A percentile compares a stretch with the other conserved stretches of the same genome.
phyloP scores from a whole-genome alignment of 2,797 vertebrate species.

The Xiphophorus birchmanni region DNA sequence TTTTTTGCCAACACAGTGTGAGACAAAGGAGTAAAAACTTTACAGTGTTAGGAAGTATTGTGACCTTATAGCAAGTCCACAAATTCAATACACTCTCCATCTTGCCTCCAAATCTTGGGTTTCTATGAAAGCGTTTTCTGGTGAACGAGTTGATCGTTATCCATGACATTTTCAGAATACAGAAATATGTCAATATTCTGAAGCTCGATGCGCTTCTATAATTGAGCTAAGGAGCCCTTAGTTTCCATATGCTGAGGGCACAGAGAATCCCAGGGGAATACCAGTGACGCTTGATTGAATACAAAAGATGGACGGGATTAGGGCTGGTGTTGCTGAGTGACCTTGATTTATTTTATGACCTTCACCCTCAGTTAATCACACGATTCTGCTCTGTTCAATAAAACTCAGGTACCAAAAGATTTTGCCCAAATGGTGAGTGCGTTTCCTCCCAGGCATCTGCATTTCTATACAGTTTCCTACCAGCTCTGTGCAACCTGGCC shows the following conservation, averaged over 20 bases:
- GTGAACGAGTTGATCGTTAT: conserved; percentile 75
- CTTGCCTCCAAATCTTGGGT: conserved; percentile 53
- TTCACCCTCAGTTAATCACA: conserved; percentile 73
- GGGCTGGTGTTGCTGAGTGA: conserved; percentile 74
- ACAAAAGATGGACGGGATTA: conserved; percentile 70
- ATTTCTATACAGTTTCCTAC: conserved; percentile 42
- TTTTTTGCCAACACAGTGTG: conserved; percentile 10
- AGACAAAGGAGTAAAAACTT: conserved; percentile 13
- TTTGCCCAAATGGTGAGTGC: conserved; percentile 48
- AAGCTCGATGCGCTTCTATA: conserved; percentile 74
- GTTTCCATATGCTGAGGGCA: conserved; percentile 74
- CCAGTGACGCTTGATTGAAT: conserved; percentile 73
- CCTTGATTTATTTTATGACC: conserved; percentile 83
- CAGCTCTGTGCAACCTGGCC: conserved; percentile 68
- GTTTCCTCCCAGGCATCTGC: conserved; percentile 47
- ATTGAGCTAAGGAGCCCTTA: conserved; percentile 72
- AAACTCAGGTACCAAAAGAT: conserved; percentile 54
- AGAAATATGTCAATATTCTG: conserved; percentile 78
- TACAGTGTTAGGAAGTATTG: conserved; percentile 35
- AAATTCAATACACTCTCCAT: conserved; percentile 42
- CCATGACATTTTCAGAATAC: conserved; percentile 77
- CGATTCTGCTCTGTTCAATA: conserved; percentile 70
- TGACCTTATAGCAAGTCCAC: conserved; percentile 54
- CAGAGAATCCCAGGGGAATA: conserved; percentile 72
- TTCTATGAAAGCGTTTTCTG: conserved; percentile 65